A percentile compares a stretch with the other conserved stretches of the same genome.
phyloP scores from a whole-genome alignment of 2,888 invertebrate genomes.

The Parnassius smintheus region DNA sequence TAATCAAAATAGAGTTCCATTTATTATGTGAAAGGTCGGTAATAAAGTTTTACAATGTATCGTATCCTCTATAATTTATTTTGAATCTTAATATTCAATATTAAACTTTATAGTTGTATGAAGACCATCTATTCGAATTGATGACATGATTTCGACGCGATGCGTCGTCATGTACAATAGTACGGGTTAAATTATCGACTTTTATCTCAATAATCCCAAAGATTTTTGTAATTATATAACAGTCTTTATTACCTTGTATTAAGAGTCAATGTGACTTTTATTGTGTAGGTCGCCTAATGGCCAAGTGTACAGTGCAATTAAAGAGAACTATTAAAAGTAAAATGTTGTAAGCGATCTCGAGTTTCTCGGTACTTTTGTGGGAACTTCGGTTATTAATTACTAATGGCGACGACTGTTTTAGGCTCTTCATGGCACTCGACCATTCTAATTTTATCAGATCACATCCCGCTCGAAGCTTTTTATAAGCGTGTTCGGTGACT shows the following conservation, averaged over 20 bases:
- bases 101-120: slow-evolving; percentile 16
- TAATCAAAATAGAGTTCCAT: slow-evolving; percentile 12
- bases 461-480: slow-evolving; percentile 30
- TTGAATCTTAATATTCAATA: slow-evolving; percentile 9
- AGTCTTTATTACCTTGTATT: slow-evolving; percentile 25
- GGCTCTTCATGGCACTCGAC: slow-evolving; percentile 35
- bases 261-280: slow-evolving; percentile 30
- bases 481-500: slow-evolving; percentile 30
- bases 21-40: slow-evolving; percentile 18
- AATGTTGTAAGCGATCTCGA: slow-evolving; percentile 38
- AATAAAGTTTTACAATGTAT: slow-evolving; percentile 13
- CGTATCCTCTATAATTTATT: slow-evolving; percentile 2
- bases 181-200: slow-evolving; percentile 25
- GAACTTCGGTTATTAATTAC: slow-evolving; percentile 45
- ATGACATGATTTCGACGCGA: slow-evolving; percentile 12
- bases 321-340: slow-evolving; percentile 44
- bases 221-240: slow-evolving; percentile 16
- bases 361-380: slow-evolving; percentile 43
- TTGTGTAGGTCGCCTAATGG: slow-evolving; percentile 30
- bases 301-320: slow-evolving; percentile 39
- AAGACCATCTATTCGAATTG: slow-evolving; percentile 10
- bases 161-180: slow-evolving; percentile 24
- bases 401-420: slow-evolving; percentile 31
- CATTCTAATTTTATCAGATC: slow-evolving; percentile 44
- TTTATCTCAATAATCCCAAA: slow-evolving; percentile 25